These are phyloP conservation scores for Tenebrosternarchus preto DNA, from an alignment of 2,113 vertebrate genomes.

Conservation along the genomic window DNA sequence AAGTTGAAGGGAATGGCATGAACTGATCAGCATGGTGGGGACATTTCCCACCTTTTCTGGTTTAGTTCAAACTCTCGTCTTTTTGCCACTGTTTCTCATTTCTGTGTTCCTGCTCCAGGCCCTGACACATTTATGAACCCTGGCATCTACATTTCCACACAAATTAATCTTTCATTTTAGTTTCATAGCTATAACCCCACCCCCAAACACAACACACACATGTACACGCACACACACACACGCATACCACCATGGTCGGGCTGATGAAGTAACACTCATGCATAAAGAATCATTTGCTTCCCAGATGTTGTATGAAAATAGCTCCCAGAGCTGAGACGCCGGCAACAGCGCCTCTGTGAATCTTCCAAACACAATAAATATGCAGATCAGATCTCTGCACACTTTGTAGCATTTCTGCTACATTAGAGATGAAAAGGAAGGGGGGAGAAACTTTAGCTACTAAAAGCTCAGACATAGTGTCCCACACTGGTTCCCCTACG, in stretches of 20 bases:
- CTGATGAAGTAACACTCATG: slow-evolving; percentile 54
- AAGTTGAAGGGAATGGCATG: not conserved
- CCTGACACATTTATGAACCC: slow-evolving; percentile 52
- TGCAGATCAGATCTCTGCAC: slow-evolving; percentile 28
- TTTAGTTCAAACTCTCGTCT: slow-evolving; percentile 55
- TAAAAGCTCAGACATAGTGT: not conserved
- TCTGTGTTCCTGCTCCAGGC: slow-evolving; percentile 35
- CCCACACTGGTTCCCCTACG: not conserved
- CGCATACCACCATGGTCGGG: slow-evolving; percentile 45
- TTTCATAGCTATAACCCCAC: slow-evolving; percentile 38
- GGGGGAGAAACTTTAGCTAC: not conserved
- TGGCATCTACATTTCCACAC: slow-evolving; percentile 48
- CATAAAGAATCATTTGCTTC: slow-evolving; percentile 59
- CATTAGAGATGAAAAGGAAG: not conserved
- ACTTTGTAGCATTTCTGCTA: not conserved
- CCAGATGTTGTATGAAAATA: slow-evolving; percentile 53
- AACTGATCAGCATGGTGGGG: slow-evolving; percentile 35
- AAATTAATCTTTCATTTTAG: slow-evolving; percentile 60
- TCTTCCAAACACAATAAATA: slow-evolving; percentile 46
- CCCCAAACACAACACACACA: slow-evolving; percentile 9
- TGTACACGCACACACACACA: not conserved
- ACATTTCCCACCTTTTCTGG: slow-evolving; percentile 37
- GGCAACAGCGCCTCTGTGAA: slow-evolving; percentile 23
- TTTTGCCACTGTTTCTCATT: slow-evolving; percentile 45
- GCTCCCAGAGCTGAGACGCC: slow-evolving; percentile 38